Conservation (phyloP, 2,888 invertebrate species). For the Cantharis nigra region DNA sequence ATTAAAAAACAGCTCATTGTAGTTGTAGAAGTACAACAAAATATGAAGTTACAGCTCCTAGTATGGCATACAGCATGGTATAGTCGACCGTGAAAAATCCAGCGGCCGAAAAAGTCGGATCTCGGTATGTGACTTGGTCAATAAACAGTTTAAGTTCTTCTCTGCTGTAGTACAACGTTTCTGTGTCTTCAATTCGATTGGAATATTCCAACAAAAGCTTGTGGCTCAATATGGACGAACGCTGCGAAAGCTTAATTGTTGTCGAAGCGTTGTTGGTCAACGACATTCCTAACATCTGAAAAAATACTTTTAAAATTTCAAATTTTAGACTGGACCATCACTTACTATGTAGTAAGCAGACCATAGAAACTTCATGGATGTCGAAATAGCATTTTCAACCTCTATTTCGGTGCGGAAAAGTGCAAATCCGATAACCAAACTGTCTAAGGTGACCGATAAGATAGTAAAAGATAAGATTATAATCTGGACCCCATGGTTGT, state of each 20-base stretch:
- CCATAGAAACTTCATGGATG: slow-evolving; percentile 5
- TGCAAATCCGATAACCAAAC: slow-evolving; percentile 7
- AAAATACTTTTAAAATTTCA: neutral
- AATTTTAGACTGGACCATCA: neutral
- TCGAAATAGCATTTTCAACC: neutral
- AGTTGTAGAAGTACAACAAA: slow-evolving; percentile 29
- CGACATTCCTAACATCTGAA: slow-evolving; percentile 11
- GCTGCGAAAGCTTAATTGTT: neutral
- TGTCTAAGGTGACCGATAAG: slow-evolving; percentile 3
- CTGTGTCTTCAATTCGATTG: neutral
- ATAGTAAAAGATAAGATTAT: slow-evolving; percentile 8
- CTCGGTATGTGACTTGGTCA: slow-evolving; percentile 8
- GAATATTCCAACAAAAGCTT: slow-evolving; percentile 8
- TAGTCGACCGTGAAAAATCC: slow-evolving; percentile 31
- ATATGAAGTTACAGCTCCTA: slow-evolving; percentile 28
- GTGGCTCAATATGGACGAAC: slow-evolving; percentile 2
- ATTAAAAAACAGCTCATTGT: neutral
- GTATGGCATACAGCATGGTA: slow-evolving; percentile 23
- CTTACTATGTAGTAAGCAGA: slow-evolving; percentile 13
- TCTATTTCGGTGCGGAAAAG: neutral
- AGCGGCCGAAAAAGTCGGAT: slow-evolving; percentile 27
- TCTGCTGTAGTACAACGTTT: neutral
- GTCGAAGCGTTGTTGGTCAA: neutral
- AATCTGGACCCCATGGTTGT: neutral
- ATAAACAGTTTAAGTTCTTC: slow-evolving; percentile 11